Conservation (phyloP, 2,797 vertebrate species). For the Eupleurogrammus muticus region DNA sequence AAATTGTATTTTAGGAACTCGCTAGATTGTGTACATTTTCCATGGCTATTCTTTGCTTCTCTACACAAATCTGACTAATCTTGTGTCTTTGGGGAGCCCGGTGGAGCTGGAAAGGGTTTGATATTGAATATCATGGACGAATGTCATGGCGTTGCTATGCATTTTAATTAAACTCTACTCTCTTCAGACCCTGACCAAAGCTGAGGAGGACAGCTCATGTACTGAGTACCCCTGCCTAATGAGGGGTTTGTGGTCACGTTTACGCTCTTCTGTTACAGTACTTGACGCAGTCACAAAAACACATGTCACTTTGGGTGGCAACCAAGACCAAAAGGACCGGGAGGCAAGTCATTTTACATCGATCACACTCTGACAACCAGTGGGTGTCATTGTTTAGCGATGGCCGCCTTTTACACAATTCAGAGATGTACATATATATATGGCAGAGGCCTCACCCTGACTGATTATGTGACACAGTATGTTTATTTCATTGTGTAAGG, state of each 20-base stretch:
- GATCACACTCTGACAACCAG: constrained; percentile 18
- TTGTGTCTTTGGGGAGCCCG: constrained; percentile 6
- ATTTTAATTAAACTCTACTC: not conserved
- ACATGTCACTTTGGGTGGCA: constrained; percentile 16
- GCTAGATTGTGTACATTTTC: not conserved
- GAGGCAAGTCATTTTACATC: constrained; percentile 1
- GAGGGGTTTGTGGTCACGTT: constrained; percentile 23
- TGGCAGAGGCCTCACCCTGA: constrained; percentile 5
- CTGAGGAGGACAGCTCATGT: not conserved
- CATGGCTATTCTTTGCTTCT: not conserved
- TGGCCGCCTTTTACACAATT: constrained; percentile 38
- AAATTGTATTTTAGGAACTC: not conserved
- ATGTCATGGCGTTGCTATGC: not conserved
- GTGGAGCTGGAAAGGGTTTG: not conserved
- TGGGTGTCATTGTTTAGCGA: constrained; percentile 7
- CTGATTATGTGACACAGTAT: not conserved
- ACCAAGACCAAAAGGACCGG: constrained; percentile 14
- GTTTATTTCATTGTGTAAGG: not conserved
- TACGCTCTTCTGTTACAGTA: not conserved
- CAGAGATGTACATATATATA: not conserved
- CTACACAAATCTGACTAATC: constrained; percentile 8
- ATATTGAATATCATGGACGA: not conserved
- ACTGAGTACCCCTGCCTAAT: constrained; percentile 16
- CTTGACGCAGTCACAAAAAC: constrained; percentile 37
- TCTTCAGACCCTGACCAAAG: not conserved